phyloP scores from a whole-genome alignment of 2,113 vertebrate genomes.

The Limanda limanda region DNA sequence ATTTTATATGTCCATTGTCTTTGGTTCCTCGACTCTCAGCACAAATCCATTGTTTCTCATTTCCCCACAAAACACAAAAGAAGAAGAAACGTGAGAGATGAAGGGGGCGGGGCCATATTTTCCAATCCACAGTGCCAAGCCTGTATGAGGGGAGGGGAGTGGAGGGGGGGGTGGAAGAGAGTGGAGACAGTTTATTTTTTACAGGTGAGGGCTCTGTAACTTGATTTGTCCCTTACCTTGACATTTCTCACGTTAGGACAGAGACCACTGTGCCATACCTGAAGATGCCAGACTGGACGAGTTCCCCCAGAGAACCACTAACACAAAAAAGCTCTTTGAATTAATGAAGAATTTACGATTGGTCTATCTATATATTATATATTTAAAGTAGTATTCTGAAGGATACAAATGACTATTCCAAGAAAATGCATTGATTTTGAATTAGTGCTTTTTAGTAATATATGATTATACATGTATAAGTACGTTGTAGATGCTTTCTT shows the following conservation, averaged over 20 bases:
- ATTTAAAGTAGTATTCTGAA: constrained; percentile 67
- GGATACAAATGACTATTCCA: constrained; percentile 56
- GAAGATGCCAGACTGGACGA: constrained; percentile 44
- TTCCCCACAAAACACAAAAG: neutral
- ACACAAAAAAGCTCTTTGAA: constrained; percentile 62
- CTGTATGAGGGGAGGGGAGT: constrained; percentile 34
- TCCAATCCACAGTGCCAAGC: constrained; percentile 63
- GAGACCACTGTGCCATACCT: constrained; percentile 76
- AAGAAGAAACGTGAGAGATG: constrained; percentile 16
- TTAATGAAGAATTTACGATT: constrained; percentile 61
- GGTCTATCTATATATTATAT: constrained; percentile 63
- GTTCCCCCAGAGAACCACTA: constrained; percentile 60
- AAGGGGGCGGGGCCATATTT: constrained; percentile 13
- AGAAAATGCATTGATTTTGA: constrained; percentile 47
- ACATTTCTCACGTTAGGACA: constrained; percentile 37
- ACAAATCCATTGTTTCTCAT: constrained; percentile 14
- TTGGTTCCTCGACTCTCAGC: neutral
- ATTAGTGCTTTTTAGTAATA: constrained; percentile 66
- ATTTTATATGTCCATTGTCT: constrained; percentile 6
- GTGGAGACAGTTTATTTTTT: constrained; percentile 51
- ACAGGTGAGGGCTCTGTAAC: constrained; percentile 18
- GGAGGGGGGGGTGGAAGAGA: neutral
- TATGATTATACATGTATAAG: constrained; percentile 54
- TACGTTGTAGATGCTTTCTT: constrained; percentile 64
- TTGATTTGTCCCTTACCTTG: constrained; percentile 14